These are phyloP conservation scores for Thelaira solivaga DNA, from an alignment of 2,888 invertebrate genomes.

Conservation along the genomic window DNA sequence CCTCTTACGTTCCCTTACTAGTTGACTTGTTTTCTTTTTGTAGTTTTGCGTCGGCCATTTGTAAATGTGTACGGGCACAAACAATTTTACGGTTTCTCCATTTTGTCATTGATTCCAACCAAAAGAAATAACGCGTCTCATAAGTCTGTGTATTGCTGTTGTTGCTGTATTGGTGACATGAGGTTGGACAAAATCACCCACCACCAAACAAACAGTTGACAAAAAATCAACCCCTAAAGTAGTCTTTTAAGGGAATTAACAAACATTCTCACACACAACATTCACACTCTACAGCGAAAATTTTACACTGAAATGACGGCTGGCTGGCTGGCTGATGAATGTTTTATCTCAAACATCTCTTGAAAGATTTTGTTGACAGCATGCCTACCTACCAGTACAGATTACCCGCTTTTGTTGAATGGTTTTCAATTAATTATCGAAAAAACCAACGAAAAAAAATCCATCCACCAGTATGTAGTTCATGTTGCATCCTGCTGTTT, in stretches of 20 bases:
- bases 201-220: slow-evolving; percentile 56
- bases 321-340: neutral
- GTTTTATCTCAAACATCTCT: neutral
- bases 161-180: slow-evolving; percentile 45
- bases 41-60: slow-evolving; percentile 56
- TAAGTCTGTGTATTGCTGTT: too few relatives aligned
- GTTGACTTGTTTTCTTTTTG: neutral
- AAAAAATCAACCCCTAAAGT: slow-evolving; percentile 45
- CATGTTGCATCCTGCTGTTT: neutral
- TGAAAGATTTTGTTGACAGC: neutral
- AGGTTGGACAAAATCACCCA: slow-evolving; percentile 40
- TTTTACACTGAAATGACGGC: neutral
- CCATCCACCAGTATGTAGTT: too few relatives aligned
- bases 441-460: too few relatives aligned
- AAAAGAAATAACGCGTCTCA: slow-evolving; percentile 16
- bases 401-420: neutral
- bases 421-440: neutral
- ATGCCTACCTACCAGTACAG: neutral
- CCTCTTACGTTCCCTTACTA: neutral
- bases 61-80: slow-evolving; percentile 50
- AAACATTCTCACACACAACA: slow-evolving; percentile 10
- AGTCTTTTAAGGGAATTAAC: slow-evolving; percentile 1
- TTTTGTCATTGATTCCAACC: slow-evolving; percentile 37
- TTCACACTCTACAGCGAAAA: neutral
- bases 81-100: slow-evolving; percentile 33